Evolutionary conservation across 2,888 invertebrate species (phyloP).

Genomic region (Tanypteryx hageni): DNA sequence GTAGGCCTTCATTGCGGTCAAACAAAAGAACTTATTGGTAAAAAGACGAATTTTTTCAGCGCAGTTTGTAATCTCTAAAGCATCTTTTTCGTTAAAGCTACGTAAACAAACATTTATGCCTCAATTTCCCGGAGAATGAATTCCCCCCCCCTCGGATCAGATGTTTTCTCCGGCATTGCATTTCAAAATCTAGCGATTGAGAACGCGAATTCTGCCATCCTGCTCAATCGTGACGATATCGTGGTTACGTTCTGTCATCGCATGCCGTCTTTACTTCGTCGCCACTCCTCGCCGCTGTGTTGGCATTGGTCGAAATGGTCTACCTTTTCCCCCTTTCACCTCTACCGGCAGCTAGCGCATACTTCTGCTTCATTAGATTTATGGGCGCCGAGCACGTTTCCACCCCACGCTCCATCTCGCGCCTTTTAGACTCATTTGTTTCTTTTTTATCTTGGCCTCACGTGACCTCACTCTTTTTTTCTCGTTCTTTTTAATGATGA

Average conservation of each 20-base stretch:
- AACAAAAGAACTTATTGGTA: too few species aligned
- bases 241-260: background rate
- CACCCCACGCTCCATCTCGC: constrained; percentile 7
- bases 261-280: background rate
- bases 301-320: background rate
- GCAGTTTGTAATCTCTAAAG: too few species aligned
- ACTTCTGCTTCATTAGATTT: constrained; percentile 2
- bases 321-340: background rate
- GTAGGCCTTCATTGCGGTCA: background rate
- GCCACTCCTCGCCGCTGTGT: too few species aligned
- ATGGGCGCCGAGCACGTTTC: background rate
- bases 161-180: too few species aligned
- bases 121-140: too few species aligned
- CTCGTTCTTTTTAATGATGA: background rate
- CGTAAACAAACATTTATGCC: too few species aligned
- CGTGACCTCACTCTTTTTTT: background rate
- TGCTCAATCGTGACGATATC: background rate
- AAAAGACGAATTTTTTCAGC: too few species aligned
- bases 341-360: background rate
- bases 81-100: too few species aligned
- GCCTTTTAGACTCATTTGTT: background rate
- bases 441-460: background rate
- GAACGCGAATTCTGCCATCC: too few species aligned
- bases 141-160: too few species aligned
- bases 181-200: too few species aligned